phyloP scores from a whole-genome alignment of 2,797 vertebrate genomes.

The Artibeus lituratus region DNA sequence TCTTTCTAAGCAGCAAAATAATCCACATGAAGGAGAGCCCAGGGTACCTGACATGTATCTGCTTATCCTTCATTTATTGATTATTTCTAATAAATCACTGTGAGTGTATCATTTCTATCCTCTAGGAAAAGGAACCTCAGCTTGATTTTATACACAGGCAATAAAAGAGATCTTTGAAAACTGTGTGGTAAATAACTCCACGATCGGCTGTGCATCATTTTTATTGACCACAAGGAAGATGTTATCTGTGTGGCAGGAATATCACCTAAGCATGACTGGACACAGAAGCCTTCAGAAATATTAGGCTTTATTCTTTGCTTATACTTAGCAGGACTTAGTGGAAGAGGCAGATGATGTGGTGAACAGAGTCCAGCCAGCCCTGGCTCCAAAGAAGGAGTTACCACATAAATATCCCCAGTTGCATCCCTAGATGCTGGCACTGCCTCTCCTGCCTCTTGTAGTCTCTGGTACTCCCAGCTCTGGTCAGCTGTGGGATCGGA shows the following conservation, averaged over 20 bases:
- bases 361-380: background rate
- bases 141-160: slow-evolving; percentile 75
- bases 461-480: background rate
- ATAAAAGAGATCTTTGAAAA: slow-evolving; percentile 81
- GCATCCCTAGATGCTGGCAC: background rate
- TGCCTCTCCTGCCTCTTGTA: background rate
- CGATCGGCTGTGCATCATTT: slow-evolving; percentile 73
- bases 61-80: background rate
- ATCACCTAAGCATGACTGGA: background rate
- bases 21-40: background rate
- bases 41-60: background rate
- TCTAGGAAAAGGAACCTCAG: slow-evolving; percentile 76
- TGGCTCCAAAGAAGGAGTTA: background rate
- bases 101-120: slow-evolving; percentile 50
- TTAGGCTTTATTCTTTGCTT: slow-evolving; percentile 9
- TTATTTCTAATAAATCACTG: slow-evolving; percentile 51
- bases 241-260: slow-evolving; percentile 56
- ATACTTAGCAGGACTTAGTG: background rate
- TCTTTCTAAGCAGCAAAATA: background rate
- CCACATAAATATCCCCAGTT: background rate
- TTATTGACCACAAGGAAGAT: slow-evolving; percentile 81
- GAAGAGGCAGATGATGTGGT: background rate
- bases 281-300: slow-evolving; percentile 12
- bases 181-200: slow-evolving; percentile 79
- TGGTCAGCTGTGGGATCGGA: background rate